A percentile compares a stretch with the other conserved stretches of the same genome.
phyloP scores from a whole-genome alignment of 2,113 vertebrate genomes.

The Semnornis frantzii region DNA sequence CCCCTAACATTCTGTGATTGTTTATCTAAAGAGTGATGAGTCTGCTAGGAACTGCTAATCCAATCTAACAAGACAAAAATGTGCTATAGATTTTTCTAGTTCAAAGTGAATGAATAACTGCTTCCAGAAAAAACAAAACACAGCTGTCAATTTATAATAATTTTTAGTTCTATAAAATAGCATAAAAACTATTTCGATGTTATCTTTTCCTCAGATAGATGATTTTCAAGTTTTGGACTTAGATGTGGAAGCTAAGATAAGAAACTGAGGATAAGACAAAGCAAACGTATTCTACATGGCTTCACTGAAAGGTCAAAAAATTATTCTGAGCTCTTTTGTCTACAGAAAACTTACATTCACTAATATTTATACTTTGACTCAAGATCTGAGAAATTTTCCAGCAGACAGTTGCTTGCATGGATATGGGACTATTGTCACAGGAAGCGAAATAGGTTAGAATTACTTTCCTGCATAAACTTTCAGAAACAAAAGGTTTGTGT shows the following conservation, averaged over 20 bases:
- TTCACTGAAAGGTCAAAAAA: constrained; percentile 56
- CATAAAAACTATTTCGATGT: neutral
- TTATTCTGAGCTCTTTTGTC: constrained; percentile 3
- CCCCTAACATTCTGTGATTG: too few species aligned
- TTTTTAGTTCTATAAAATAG: neutral
- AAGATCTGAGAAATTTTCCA: constrained; percentile 36
- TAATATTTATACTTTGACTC: constrained; percentile 15
- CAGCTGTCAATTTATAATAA: neutral
- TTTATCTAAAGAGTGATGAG: neutral
- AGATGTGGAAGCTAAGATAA: neutral
- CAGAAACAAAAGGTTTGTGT: neutral
- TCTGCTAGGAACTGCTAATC: neutral
- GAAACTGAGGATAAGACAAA: constrained; percentile 32
- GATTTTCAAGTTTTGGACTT: neutral
- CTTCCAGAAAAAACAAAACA: neutral
- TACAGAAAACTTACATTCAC: neutral
- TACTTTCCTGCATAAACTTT: constrained; percentile 20
- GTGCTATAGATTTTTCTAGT: neutral
- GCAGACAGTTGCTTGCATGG: neutral
- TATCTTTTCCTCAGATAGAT: neutral
- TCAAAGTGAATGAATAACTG: neutral
- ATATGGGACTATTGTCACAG: neutral
- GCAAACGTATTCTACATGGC: neutral
- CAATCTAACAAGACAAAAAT: neutral
- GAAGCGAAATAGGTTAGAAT: constrained; percentile 18